Evolutionary conservation across 2,797 vertebrate species (phyloP).

Genomic region (Sorex maritimensis): DNA sequence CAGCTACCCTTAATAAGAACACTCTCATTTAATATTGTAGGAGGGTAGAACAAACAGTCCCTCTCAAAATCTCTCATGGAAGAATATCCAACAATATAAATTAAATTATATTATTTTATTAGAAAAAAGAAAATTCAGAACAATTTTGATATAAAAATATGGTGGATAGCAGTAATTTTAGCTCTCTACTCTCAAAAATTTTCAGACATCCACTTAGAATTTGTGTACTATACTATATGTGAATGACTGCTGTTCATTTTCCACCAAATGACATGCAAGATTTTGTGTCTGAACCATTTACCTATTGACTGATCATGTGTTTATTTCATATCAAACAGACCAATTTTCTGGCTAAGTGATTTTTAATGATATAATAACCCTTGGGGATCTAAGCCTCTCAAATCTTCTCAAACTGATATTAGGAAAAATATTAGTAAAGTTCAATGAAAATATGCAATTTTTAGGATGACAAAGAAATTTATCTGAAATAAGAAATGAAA

Average conservation of each 20-base stretch:
- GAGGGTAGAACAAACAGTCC: too few relatives aligned
- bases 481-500: background rate
- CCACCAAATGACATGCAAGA: background rate
- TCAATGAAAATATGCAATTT: background rate
- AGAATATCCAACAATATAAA: background rate
- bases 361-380: background rate
- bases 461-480: background rate
- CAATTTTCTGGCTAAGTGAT: too few relatives aligned
- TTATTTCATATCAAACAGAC: background rate
- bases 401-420: background rate
- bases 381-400: background rate
- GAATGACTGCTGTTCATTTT: background rate
- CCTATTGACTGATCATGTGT: too few relatives aligned
- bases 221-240: background rate
- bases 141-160: background rate
- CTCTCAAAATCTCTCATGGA: background rate
- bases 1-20: background rate
- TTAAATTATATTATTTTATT: background rate
- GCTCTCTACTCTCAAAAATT: background rate
- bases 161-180: background rate
- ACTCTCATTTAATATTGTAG: too few relatives aligned
- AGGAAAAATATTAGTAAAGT: background rate
- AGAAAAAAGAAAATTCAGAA: background rate
- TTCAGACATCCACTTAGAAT: background rate
- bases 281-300: background rate